Evolutionary conservation across 2,888 invertebrate species (phyloP), one percentile per base, ranked within the genome.

Genomic region (Agapostemon virescens): DNA sequence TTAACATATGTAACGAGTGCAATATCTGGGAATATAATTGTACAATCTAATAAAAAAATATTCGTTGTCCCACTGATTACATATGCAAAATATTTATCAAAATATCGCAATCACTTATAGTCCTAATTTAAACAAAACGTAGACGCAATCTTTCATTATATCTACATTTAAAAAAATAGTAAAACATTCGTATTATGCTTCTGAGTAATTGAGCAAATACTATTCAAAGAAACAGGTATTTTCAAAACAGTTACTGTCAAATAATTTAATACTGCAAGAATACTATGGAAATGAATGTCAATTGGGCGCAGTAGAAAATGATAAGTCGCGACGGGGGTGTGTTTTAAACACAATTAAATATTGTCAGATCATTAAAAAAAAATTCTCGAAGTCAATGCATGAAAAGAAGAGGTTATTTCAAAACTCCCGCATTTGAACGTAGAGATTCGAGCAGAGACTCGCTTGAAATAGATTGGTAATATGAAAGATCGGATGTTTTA

Each of bases 381-480:
- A 68, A 38, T 36, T 72, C 36, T 33, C 3, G 42, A 74, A 42
- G 61, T 15, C n/a, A 76, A n/a, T 52, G n/a, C 4, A 70, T n/a
- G 63, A 33, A 63, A 49, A 38, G 38, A 13, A 36, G 52, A 40
- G n/a, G 11, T 49, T 11, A n/a, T 75, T 64, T 90, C 81, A 92
- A 84, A 90, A 90, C 76, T 92, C 91, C 73, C 90, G 88, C 90
- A 92, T 90, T 83, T 91, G 92, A 83, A 91, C 86, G 76, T 89
- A 90, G 74, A 92, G 84, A 81, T 92, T 91, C 6, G 91, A 89
- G 77, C 90, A 90, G 61, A 89, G 83, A 75, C 91, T 91, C 23
- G 90, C 85, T 86, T 92, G 91, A 72, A 90, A 90, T 52, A 90
- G 83, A 87, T 91, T 92, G 78, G 90, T 91, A 88, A 90, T 89